A percentile compares a stretch with the other conserved stretches of the same genome.
Evolutionary conservation across 2,888 invertebrate genomes (phyloP).

Genomic region (Elysia crispata): DNA sequence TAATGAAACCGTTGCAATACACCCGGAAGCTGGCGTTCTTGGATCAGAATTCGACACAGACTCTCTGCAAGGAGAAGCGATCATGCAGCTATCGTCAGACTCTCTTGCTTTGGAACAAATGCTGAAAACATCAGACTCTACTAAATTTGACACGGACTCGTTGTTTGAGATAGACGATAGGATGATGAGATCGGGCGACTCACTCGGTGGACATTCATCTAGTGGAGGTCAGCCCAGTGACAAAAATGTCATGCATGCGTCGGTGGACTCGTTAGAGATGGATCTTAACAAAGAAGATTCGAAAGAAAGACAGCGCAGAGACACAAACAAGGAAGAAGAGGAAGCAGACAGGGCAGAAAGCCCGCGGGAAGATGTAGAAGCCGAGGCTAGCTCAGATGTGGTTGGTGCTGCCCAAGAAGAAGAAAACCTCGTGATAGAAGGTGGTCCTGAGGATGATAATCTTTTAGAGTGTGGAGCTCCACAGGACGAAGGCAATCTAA

Average conservation of each 20-base stretch:
- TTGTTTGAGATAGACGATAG: conserved; percentile 54
- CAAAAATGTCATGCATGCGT: conserved; percentile 60
- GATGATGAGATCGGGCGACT: conserved; percentile 60
- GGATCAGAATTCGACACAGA: conserved; percentile 64
- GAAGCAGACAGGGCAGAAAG: conserved; percentile 5
- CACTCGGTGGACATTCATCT: conserved; percentile 55
- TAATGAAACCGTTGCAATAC: conserved; percentile 45
- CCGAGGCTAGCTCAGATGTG: too few species aligned
- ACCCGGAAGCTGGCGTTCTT: background rate
- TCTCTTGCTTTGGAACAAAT: conserved; percentile 59
- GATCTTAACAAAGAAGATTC: conserved; percentile 52
- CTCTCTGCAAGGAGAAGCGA: conserved; percentile 65
- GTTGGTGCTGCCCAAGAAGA: too few species aligned
- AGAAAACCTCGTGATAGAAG: too few species aligned
- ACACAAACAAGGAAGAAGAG: conserved; percentile 24
- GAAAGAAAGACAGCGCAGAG: conserved; percentile 51
- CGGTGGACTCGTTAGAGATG: conserved; percentile 66
- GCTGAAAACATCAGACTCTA: conserved; percentile 54
- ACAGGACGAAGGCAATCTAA: conserved; percentile 46
- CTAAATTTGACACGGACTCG: conserved; percentile 57
- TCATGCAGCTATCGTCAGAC: conserved; percentile 71
- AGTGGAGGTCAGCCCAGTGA: conserved; percentile 61
- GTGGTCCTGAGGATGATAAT: too few species aligned
- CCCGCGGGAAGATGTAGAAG: conserved; percentile 1
- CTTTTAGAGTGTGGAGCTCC: too few species aligned